phyloP scores from a whole-genome alignment of 2,797 vertebrate species.

The Anguilla marmorata region DNA sequence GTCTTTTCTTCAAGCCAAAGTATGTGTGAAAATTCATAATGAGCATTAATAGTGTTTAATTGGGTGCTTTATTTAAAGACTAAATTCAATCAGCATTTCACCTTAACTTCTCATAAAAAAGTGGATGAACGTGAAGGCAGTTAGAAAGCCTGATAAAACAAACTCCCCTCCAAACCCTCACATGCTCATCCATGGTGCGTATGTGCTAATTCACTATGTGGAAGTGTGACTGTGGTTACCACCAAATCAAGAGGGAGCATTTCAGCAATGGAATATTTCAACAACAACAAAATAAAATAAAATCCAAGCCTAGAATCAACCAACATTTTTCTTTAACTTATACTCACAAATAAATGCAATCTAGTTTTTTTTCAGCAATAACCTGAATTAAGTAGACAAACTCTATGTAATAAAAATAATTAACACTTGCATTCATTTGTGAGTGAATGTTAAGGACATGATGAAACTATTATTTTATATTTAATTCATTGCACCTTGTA shows the following conservation, averaged over 20 bases:
- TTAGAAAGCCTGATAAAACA: too few species aligned
- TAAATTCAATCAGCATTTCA: too few species aligned
- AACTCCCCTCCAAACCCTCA: too few species aligned
- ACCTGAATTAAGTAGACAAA: not conserved
- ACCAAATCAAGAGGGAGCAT: not conserved
- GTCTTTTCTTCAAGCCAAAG: not conserved
- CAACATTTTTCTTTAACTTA: not conserved
- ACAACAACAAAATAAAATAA: not conserved
- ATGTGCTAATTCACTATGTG: not conserved
- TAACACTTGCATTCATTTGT: not conserved
- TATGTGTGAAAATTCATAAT: not conserved
- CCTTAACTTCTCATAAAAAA: too few species aligned
- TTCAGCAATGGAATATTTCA: not conserved
- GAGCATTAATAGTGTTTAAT: not conserved
- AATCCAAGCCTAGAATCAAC: not conserved
- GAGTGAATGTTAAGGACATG: not conserved
- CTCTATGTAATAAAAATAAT: not conserved
- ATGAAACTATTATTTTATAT: not conserved
- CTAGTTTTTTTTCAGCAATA: not conserved
- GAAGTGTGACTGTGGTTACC: not conserved
- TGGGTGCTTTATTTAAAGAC: too few species aligned
- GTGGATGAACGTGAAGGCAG: too few species aligned
- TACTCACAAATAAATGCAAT: not conserved
- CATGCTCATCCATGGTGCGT: not conserved
- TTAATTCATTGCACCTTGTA: not conserved